Evolutionary conservation across 2,888 invertebrate species (phyloP).

Genomic region (Rhingia campestris): DNA sequence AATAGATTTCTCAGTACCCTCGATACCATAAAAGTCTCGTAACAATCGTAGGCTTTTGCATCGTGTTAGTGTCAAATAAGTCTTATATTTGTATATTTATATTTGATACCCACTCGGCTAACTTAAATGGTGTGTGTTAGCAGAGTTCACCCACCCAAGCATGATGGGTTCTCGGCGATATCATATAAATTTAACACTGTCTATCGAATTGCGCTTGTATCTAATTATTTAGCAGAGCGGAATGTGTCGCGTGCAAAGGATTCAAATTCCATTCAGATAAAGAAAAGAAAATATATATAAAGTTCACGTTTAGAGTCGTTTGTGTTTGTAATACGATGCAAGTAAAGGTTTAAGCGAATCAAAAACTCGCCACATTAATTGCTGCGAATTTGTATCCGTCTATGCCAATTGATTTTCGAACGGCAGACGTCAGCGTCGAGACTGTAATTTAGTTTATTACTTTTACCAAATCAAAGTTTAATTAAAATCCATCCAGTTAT

Average conservation of each 20-base stretch:
- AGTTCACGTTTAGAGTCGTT: conserved; percentile 5
- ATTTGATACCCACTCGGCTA: conserved; percentile 17
- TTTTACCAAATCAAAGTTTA: conserved; percentile 45
- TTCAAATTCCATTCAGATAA: conserved; percentile 41
- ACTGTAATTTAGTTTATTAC: conserved; percentile 55
- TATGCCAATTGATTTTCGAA: conserved; percentile 41
- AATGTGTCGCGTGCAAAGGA: conserved; percentile 34
- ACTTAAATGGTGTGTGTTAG: conserved; percentile 47
- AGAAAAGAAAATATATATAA: conserved; percentile 9
- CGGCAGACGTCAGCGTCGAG: conserved; percentile 46
- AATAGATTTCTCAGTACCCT: conserved; percentile 20
- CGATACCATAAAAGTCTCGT: conserved; percentile 24
- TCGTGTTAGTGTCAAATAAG: conserved; percentile 37
- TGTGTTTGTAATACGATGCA: conserved; percentile 35
- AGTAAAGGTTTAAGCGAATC: conserved; percentile 16
- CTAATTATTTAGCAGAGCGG: conserved; percentile 26
- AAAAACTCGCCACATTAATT: conserved; percentile 9
- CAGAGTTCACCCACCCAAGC: conserved; percentile 28
- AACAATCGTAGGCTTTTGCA: conserved; percentile 26
- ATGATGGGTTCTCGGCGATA: conserved; percentile 16
- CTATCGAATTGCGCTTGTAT: conserved; percentile 13
- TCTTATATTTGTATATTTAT: conserved; percentile 31
- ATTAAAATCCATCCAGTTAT: conserved; percentile 45
- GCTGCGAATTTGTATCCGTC: conserved; percentile 35
- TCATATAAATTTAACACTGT: neutral